Conservation (phyloP, 1,140 invertebrate species). For the Drosophila eugracilis region DNA sequence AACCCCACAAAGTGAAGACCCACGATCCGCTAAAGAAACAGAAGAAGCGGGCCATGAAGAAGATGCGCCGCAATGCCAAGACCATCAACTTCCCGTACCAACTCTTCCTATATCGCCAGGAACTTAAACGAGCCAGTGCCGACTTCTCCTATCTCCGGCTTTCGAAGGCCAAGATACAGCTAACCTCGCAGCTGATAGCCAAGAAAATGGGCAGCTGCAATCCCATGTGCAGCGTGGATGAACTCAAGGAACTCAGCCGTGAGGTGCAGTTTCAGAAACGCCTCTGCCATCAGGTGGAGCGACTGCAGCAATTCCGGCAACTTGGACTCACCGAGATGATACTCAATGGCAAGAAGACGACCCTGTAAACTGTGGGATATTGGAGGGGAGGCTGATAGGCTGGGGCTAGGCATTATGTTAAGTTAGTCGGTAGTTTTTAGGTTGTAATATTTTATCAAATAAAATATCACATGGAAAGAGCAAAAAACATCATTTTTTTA, state of each 20-base stretch:
- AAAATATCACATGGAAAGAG: conserved; percentile 61
- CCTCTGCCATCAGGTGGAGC: conserved; percentile 56
- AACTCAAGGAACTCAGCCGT: conserved; percentile 66
- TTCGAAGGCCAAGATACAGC: conserved; percentile 57
- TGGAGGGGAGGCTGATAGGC: not conserved
- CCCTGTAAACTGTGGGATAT: conserved; percentile 25
- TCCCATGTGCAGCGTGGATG: conserved; percentile 51
- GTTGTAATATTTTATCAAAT: conserved; percentile 75
- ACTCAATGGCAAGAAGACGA: conserved; percentile 57
- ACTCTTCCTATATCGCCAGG: conserved; percentile 66
- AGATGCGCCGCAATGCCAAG: not conserved
- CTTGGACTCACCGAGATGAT: conserved; percentile 66
- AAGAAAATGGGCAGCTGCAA: conserved; percentile 45
- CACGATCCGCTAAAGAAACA: conserved; percentile 40
- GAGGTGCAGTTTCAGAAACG: conserved; percentile 74
- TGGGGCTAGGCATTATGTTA: conserved; percentile 42
- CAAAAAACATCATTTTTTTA: not conserved
- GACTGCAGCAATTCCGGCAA: conserved; percentile 59
- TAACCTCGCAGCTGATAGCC: conserved; percentile 57
- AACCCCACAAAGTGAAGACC: conserved; percentile 27
- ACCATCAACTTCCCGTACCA: conserved; percentile 51
- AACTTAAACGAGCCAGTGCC: conserved; percentile 40
- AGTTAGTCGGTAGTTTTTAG: conserved; percentile 42
- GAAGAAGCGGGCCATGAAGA: conserved; percentile 26
- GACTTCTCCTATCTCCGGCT: conserved; percentile 65